Percentiles rank a stretch among this genome's conserved stretches.
phyloP scores from a whole-genome alignment of 2,888 invertebrate species.

The Horisme vitalbata region DNA sequence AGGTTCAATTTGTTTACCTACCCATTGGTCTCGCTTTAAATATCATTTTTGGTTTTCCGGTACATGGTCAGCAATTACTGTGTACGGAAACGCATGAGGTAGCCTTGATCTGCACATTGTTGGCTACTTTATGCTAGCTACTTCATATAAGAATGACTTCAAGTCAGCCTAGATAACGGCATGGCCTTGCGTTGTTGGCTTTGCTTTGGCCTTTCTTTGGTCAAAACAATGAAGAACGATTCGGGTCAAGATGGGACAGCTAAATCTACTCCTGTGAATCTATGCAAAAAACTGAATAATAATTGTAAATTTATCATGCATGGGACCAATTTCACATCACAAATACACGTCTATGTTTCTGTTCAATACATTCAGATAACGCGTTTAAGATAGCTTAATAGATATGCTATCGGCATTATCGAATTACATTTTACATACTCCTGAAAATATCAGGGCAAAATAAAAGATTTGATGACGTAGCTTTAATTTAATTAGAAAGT shows the following conservation, averaged over 20 bases:
- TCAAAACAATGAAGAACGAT: slow-evolving; percentile 42
- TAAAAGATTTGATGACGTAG: slow-evolving; percentile 2
- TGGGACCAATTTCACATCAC: too few species aligned
- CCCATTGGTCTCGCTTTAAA: slow-evolving; percentile 27
- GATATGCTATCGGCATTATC: slow-evolving; percentile 39
- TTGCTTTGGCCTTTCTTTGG: slow-evolving; percentile 48
- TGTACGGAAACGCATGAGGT: slow-evolving; percentile 38
- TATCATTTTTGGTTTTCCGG: slow-evolving; percentile 27
- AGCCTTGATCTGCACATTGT: slow-evolving; percentile 40
- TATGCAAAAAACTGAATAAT: background rate
- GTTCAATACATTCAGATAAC: slow-evolving; percentile 42
- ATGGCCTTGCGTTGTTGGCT: slow-evolving; percentile 56
- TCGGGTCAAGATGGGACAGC: slow-evolving; percentile 17
- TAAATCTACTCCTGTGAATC: background rate
- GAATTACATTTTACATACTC: slow-evolving; percentile 26
- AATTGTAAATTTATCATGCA: background rate
- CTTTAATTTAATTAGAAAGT: slow-evolving; percentile 41
- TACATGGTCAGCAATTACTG: slow-evolving; percentile 29
- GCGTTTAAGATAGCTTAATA: slow-evolving; percentile 28
- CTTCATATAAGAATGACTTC: slow-evolving; percentile 41
- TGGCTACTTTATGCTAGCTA: slow-evolving; percentile 37
- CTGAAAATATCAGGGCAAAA: slow-evolving; percentile 19
- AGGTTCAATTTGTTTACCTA: slow-evolving; percentile 23
- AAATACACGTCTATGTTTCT: background rate
- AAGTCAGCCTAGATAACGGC: slow-evolving; percentile 41